phyloP scores from a whole-genome alignment of 2,113 vertebrate species.

The Cyanocitta stelleri region DNA sequence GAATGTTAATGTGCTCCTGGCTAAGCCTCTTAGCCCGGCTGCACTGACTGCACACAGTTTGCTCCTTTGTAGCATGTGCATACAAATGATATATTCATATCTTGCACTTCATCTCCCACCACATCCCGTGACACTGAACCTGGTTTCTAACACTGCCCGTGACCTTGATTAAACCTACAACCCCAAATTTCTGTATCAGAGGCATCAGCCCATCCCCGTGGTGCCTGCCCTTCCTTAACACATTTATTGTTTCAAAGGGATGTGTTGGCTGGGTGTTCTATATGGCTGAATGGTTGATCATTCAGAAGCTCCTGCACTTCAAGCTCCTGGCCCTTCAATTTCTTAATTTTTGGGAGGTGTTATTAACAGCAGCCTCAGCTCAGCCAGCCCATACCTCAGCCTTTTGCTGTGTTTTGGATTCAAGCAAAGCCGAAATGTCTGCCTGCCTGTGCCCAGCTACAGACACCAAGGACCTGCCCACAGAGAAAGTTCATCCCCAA shows the following conservation, averaged over 20 bases:
- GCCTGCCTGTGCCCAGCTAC: background rate
- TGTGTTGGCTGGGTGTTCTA: background rate
- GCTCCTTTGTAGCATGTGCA: background rate
- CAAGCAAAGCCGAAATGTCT: background rate
- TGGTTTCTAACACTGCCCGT: background rate
- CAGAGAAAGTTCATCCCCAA: fast-evolving
- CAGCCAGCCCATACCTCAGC: background rate
- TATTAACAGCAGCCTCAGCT: background rate
- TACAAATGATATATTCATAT: background rate
- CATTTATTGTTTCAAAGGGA: background rate
- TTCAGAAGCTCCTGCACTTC: background rate
- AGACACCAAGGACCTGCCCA: background rate
- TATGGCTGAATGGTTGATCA: background rate
- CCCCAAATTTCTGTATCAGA: background rate
- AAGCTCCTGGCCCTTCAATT: background rate
- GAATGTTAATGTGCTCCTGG: conserved; percentile 59
- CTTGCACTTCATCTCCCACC: background rate
- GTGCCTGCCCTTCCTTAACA: background rate
- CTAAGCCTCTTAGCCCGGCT: conserved; percentile 31
- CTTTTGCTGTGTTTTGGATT: background rate
- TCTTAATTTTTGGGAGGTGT: background rate
- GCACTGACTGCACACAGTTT: background rate
- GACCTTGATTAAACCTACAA: background rate
- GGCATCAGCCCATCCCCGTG: fast-evolving
- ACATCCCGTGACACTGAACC: background rate